Base-by-base conservation (phyloP, 2,797 vertebrate genomes). In the Xerus rutilus region DNA sequence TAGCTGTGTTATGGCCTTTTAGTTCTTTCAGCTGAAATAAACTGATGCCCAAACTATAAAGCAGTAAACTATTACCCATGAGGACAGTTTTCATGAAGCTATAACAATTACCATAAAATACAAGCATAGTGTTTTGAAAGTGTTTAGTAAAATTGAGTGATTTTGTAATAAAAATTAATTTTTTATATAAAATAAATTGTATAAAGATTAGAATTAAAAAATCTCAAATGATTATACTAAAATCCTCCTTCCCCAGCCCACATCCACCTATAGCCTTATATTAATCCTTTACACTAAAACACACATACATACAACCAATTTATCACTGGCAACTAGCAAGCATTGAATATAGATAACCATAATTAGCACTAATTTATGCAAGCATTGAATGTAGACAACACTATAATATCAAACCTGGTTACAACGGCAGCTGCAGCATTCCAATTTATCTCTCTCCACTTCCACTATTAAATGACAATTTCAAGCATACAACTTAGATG, bases 1-100 rank as follows among this genome's bases (percentile, higher is more conserved):
- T 96, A 95, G 30, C 86, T 90, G 13, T 87, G 54, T 77, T 91
- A 82, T 39, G n/a, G 69, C 52, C 67, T 93, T 94, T 96, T 59
- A 76, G 47, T 81, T 89, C 43, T 94, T 95, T 96, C 39, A 45
- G 47, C 69, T 95, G 88, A 96, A 95, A 91, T 90, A 95, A 95
- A n/a, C 30, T 39, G 35, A 87, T 91, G 62, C 76, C 32, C 10
- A 94, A 94, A 85, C 57, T 89, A 54, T 79, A 69, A 57, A 92
- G 70, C 92, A 92, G 11, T 76, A 96, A 86, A 70, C 30, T 72
- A 25, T 72, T 91, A 62, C 25, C 65, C 86, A 72, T 32, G 57
- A 95, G 45, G 77, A 89, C 54, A 43, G 5, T 62, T 64, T 93
- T 62, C 25, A 77, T 28, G 79, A 87, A 74, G 11, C 89, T 91